phyloP scores from a whole-genome alignment of 2,113 vertebrate species.

The Myrmophylax atrothorax region DNA sequence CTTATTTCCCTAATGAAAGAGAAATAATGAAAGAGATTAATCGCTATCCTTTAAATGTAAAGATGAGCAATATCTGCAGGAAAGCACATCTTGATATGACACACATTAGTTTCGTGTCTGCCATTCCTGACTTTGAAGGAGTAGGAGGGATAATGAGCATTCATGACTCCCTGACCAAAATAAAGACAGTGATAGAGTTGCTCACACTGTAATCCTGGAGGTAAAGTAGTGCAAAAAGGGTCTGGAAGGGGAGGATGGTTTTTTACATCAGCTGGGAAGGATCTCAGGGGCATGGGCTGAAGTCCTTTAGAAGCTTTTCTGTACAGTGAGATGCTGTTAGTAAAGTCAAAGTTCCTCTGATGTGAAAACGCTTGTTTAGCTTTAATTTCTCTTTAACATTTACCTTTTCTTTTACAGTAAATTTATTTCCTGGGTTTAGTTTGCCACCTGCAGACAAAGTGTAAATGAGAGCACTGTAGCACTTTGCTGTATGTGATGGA shows the following conservation, averaged over 20 bases:
- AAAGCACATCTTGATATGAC: background rate
- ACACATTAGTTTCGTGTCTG: background rate
- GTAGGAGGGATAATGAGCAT: background rate
- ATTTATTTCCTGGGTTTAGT: slow-evolving; percentile 48
- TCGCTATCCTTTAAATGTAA: background rate
- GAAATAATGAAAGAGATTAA: background rate
- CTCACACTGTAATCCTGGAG: background rate
- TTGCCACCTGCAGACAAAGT: slow-evolving; percentile 65
- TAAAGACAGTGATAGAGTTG: background rate
- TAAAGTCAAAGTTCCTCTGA: background rate
- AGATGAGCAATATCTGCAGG: background rate
- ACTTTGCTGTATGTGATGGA: background rate
- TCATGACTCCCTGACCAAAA: background rate
- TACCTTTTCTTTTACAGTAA: background rate
- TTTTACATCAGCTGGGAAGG: background rate
- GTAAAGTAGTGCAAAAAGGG: background rate
- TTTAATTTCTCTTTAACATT: background rate
- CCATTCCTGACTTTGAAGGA: background rate
- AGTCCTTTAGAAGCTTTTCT: background rate
- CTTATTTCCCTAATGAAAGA: background rate
- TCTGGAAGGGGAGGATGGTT: background rate
- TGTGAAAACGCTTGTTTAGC: background rate
- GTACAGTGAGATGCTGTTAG: background rate
- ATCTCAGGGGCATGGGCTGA: background rate
- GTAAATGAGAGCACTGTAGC: slow-evolving; percentile 15